A percentile compares a stretch with the other conserved stretches of the same genome.
These are phyloP conservation scores for Holothuria glaberrima DNA, from an alignment of 35 echinoderm and acorn worm genomes.

Conservation along the genomic window DNA sequence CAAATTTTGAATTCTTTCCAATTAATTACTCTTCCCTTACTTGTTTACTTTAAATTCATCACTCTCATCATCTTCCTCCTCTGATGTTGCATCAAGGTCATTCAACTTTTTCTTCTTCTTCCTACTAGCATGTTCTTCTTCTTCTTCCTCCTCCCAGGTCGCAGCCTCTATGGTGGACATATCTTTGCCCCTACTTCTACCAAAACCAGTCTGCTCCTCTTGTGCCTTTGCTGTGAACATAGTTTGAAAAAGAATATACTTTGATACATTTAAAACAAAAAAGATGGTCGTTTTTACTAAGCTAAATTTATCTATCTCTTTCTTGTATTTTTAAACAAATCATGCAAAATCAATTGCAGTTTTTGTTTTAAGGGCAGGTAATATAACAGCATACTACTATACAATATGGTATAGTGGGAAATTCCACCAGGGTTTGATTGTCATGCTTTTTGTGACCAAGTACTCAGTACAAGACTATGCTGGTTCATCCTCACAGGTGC, in stretches of 20 bases:
- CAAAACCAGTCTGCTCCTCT: slow-evolving; percentile 4
- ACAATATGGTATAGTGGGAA: too few relatives aligned
- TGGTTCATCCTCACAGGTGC: too few relatives aligned
- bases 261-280: neutral
- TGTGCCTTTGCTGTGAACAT: slow-evolving; percentile 15
- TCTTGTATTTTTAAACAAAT: too few relatives aligned
- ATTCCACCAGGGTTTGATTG: too few relatives aligned
- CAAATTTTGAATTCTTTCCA: too few relatives aligned
- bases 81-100: slow-evolving; percentile 75
- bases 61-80: slow-evolving; percentile 73
- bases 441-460: too few relatives aligned
- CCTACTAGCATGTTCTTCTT: slow-evolving; percentile 31
- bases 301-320: too few relatives aligned
- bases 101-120: slow-evolving; percentile 69
- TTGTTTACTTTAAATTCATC: slow-evolving; percentile 82
- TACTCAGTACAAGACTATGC: too few relatives aligned
- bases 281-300: too few relatives aligned
- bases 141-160: slow-evolving; percentile 54
- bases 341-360: too few relatives aligned
- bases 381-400: too few relatives aligned
- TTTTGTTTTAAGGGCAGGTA: too few relatives aligned
- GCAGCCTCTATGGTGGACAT: slow-evolving; percentile 92
- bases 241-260: neutral
- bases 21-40: slow-evolving; percentile 8
- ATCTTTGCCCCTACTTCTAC: slow-evolving; percentile 85